Evolutionary conservation across 2,113 vertebrate genomes (phyloP), one percentile per base, ranked within the genome.

Genomic region (Gobius niger): DNA sequence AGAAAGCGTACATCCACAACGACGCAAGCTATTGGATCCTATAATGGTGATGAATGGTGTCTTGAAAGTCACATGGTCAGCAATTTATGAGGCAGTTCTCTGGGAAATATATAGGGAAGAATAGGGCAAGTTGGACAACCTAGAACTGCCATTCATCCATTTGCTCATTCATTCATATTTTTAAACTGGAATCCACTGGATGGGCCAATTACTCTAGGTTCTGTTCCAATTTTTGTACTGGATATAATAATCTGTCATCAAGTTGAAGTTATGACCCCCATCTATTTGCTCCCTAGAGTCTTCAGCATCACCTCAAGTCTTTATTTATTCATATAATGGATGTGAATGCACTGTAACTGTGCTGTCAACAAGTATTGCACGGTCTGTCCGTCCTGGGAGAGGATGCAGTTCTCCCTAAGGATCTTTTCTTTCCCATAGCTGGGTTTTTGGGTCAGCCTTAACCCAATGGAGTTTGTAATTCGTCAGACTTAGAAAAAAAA

Each of bases 31-130:
- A 24, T 54, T 54, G 24, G 9, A 24, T 54, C 52, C 9, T 34
- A 34, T 12, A 54, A 53, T 53, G 52, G 52, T 53, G 52, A 53
- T 53, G 9, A 54, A 54, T 54, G 52, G 16, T 54, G 52, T 53
- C 19, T 53, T 53, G 52, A n/a, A 54, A 54, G 52, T 54, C 18
- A 54, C 52, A 54, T 6, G 24, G 52, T 54, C 52, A 54, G 52
- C 52, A 54, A 13, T 54, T 54, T 54, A 24, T 24, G 52, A 54
- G 52, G 52, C 10, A 9, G 52, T 24, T 24, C 52, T 54, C 52
- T 54, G 52, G 18, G 24, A 24, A 24, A n/a, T 6, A 11, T 24
- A 19, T 24, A 7, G 12, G 52, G 24, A 24, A 10, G 52, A 19
- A 18, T 54, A 11, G 18, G 18, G 18, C 10, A 6, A 11, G 52